These are phyloP conservation scores for Stictocephala bisonia DNA, from an alignment of 2,888 invertebrate species.

Conservation along the genomic window DNA sequence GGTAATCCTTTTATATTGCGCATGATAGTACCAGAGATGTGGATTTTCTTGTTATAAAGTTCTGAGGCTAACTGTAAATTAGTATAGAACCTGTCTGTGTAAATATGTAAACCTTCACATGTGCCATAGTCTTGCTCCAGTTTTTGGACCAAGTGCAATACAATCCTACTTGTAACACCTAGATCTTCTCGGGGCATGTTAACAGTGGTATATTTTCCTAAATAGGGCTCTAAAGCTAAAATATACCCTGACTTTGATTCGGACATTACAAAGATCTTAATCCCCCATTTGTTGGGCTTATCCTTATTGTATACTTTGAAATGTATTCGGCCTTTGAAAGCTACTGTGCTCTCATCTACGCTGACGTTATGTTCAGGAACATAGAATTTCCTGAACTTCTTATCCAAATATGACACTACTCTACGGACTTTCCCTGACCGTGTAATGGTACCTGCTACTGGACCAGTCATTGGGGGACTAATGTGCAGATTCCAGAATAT, in stretches of 20 bases:
- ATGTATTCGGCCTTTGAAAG: slow-evolving; percentile 40
- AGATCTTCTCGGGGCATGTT: background rate
- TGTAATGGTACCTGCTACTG: background rate
- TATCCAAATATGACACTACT: background rate
- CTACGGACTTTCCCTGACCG: slow-evolving; percentile 2
- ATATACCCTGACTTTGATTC: slow-evolving; percentile 26
- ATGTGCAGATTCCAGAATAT: slow-evolving; percentile 22
- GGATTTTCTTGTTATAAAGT: too few relatives aligned
- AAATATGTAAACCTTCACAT: too few relatives aligned
- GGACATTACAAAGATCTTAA: slow-evolving; percentile 19
- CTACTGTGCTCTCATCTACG: slow-evolving; percentile 31
- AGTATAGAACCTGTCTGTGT: too few relatives aligned
- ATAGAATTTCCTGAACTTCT: slow-evolving; percentile 15
- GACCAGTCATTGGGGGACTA: background rate
- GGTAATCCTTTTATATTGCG: too few relatives aligned
- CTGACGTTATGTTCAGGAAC: slow-evolving; percentile 6
- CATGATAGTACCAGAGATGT: too few relatives aligned
- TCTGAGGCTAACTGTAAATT: too few relatives aligned
- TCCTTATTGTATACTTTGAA: too few relatives aligned
- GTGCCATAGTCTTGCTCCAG: slow-evolving; percentile 2
- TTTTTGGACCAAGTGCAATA: slow-evolving; percentile 26
- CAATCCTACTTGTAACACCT: background rate
- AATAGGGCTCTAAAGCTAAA: slow-evolving; percentile 19
- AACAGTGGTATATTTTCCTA: slow-evolving; percentile 1
- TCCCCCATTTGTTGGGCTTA: slow-evolving; percentile 39